These are phyloP conservation scores for Brachionichthys hirsutus DNA, from an alignment of 2,113 vertebrate species.

Conservation along the genomic window DNA sequence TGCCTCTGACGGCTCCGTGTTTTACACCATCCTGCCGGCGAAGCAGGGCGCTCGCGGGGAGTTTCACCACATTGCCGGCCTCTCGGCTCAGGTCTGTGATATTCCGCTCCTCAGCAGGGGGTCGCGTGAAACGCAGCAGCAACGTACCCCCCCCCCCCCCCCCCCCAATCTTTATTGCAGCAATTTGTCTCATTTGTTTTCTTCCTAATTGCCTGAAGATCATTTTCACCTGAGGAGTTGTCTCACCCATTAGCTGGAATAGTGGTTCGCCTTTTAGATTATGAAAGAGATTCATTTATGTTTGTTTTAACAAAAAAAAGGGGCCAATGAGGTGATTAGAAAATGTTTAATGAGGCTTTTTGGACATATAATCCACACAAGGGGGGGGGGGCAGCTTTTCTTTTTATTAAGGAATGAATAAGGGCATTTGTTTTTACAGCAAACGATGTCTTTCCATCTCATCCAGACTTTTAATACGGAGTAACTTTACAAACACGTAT, in stretches of 20 bases:
- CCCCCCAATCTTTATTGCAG: conserved; percentile 7
- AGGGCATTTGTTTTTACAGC: no score
- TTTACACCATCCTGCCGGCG: conserved; percentile 79
- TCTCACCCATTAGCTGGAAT: conserved; percentile 5
- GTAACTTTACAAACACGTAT: conserved; percentile 12
- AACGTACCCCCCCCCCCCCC: not conserved
- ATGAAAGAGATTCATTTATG: not conserved
- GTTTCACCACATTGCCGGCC: conserved; percentile 78
- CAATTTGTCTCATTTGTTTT: conserved; percentile 20
- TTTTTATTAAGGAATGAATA: not conserved
- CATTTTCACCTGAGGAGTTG: conserved; percentile 1
- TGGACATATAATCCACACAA: not conserved
- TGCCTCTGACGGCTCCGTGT: conserved; percentile 69
- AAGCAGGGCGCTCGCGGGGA: conserved; percentile 83
- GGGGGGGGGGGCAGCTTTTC: not conserved
- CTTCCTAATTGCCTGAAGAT: conserved; percentile 1
- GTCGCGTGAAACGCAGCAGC: not conserved
- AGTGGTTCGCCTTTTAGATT: conserved; percentile 3
- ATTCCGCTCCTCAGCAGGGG: not conserved
- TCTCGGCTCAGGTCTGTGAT: conserved; percentile 75
- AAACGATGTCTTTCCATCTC: no score
- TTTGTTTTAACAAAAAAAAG: not conserved
- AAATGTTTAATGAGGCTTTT: conserved; percentile 9
- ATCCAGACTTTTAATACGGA: not conserved
- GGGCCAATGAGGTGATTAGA: conserved; percentile 3